Evolutionary conservation across 1,140 invertebrate species (phyloP), one percentile per base, ranked within the genome.

Genomic region (Acromyrmex heyeri): DNA sequence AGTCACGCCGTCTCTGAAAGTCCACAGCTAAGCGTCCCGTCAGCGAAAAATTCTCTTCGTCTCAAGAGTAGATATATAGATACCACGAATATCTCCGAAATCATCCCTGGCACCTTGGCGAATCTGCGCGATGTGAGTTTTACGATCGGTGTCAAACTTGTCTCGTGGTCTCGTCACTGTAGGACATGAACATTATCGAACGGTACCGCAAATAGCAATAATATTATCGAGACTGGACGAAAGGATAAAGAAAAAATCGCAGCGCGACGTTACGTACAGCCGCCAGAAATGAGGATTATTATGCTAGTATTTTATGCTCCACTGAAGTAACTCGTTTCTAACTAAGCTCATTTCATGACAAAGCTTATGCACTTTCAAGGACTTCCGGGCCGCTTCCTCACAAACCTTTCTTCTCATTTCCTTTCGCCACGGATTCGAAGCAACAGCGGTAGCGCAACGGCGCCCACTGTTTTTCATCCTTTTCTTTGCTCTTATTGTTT

Each of bases 261-360:
- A 5, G 0, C 6, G 62, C 7, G 34, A 2, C 79, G 57, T 38
- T 55, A 50, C 10, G 87, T 62, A 24, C 61, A 27, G 7, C 24
- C 44, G 59, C 76, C 65, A 70, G 21, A 76, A 83, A 79, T 86
- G 81, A 89, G 88, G 86, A 82, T 85, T 89, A 91, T 92, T 92
- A 92, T 86, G 90, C 70, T 72, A 77, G 87, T 92, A 91, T 92
- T 93, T 93, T 91, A 93, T 87, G 91, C 86, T 76, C 76, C 70
- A 88, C 83, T 67, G 83, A 76, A 75, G 76, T 87, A 87, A 87
- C 86, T 88, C 88, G 64, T 70, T 87, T 72, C 86, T 91, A 92
- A 91, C 91, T 91, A 91, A 93, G 91, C 90, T 92, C 91, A 91
- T 93, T 93, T 76, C 72, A 67, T 85, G 91, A 91, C 91, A 92